Evolutionary conservation across 2,797 vertebrate species (phyloP).

Genomic region (Hapalemur alaotrensis): DNA sequence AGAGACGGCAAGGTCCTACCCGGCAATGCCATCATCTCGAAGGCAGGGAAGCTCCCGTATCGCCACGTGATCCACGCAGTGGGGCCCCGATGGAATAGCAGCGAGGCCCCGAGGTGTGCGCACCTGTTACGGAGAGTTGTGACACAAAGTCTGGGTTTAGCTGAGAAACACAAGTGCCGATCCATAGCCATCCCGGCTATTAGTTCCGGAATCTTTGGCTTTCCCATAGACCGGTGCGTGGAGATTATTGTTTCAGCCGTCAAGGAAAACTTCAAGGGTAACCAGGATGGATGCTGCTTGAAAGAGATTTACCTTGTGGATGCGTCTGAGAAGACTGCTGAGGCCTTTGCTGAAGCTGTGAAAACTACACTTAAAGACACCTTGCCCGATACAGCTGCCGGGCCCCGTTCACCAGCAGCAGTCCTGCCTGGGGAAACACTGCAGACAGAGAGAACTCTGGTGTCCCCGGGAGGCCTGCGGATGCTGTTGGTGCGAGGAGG

Average conservation of each 20-base stretch:
- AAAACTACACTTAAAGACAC: not conserved
- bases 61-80: slow-evolving; percentile 90
- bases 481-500: slow-evolving; percentile 84
- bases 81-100: slow-evolving; percentile 85
- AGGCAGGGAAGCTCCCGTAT: slow-evolving; percentile 86
- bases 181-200: slow-evolving; percentile 91
- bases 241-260: slow-evolving; percentile 86
- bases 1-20: slow-evolving; percentile 66
- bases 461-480: slow-evolving; percentile 80
- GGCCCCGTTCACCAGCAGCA: rapidly evolving
- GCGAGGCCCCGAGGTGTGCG: not conserved
- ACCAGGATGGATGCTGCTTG: slow-evolving; percentile 55
- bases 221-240: slow-evolving; percentile 87
- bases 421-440: not conserved
- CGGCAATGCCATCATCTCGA: slow-evolving; percentile 80
- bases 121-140: slow-evolving; percentile 80
- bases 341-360: slow-evolving; percentile 78
- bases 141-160: slow-evolving; percentile 82
- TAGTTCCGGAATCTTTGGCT: slow-evolving; percentile 89
- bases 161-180: slow-evolving; percentile 65
- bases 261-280: slow-evolving; percentile 81
- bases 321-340: slow-evolving; percentile 66
- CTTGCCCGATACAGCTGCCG: rapidly evolving
- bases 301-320: slow-evolving; percentile 89
- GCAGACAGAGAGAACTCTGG: not conserved